Percentiles rank a stretch among this genome's conserved stretches.
phyloP scores from a whole-genome alignment of 2,113 vertebrate species.

The Oncorhynchus kisutch region DNA sequence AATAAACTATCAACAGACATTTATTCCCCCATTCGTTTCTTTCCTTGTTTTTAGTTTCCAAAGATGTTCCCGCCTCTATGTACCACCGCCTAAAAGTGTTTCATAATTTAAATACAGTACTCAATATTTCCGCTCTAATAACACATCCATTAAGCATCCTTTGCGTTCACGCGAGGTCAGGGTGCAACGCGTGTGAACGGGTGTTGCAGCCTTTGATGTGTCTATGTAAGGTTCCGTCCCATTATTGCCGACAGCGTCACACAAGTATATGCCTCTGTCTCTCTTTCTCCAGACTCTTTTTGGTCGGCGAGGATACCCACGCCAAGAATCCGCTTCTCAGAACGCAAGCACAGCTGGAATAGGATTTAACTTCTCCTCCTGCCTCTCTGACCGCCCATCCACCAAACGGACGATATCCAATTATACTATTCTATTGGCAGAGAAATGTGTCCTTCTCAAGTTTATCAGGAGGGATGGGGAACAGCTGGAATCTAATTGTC shows the following conservation, averaged over 20 bases:
- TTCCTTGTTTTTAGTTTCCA: neutral
- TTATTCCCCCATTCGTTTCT: neutral
- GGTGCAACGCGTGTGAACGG: neutral
- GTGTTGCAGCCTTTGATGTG: neutral
- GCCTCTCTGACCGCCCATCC: constrained; percentile 35
- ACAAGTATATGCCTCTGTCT: constrained; percentile 46
- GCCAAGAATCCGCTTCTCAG: constrained; percentile 73
- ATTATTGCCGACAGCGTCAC: constrained; percentile 27
- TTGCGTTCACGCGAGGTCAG: neutral
- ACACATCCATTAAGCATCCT: neutral
- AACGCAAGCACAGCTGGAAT: constrained; percentile 88
- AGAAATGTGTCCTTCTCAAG: constrained; percentile 25
- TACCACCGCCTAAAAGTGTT: neutral
- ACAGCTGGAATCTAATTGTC: constrained; percentile 84
- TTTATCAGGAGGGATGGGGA: constrained; percentile 43
- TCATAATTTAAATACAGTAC: neutral
- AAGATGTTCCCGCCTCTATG: neutral
- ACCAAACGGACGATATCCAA: constrained; percentile 61
- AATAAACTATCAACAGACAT: neutral
- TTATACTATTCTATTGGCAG: constrained; percentile 38
- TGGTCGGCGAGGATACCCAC: constrained; percentile 48
- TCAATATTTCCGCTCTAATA: neutral
- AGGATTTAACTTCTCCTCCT: constrained; percentile 85
- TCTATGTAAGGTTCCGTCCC: constrained; percentile 25
- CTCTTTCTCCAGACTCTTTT: constrained; percentile 42